Evolutionary conservation across 2,797 vertebrate genomes (phyloP).

Genomic region (Merluccius polli): DNA sequence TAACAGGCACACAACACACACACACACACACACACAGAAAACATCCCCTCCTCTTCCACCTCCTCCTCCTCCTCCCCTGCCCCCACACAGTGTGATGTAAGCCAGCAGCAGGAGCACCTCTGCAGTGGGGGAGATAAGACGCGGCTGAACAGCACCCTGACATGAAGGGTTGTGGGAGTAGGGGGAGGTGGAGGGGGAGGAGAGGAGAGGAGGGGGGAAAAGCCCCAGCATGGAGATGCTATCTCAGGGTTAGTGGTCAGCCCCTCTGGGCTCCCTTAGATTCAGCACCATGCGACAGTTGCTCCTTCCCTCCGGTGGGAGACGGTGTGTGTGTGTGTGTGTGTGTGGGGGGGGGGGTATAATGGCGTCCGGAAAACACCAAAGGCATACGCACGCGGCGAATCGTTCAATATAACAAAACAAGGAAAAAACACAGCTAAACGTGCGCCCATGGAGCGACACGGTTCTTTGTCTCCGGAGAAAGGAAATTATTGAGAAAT

Average conservation of each 20-base stretch:
- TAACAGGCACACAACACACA: conserved; percentile 3
- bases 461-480: too few relatives aligned
- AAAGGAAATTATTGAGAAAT: too few relatives aligned
- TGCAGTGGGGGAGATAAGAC: conserved; percentile 58
- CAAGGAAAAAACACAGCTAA: too few relatives aligned
- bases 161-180: conserved; percentile 39
- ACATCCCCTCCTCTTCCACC: not conserved
- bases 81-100: conserved; percentile 34
- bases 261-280: conserved; percentile 21
- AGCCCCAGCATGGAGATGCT: conserved; percentile 60
- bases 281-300: not conserved
- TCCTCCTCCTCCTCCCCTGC: not conserved
- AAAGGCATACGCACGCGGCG: too few relatives aligned
- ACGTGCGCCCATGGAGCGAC: too few relatives aligned
- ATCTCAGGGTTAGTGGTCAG: conserved; percentile 53
- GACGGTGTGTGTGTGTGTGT: not conserved
- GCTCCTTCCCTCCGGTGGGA: not conserved
- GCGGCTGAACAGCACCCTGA: not conserved
- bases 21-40: conserved; percentile 15
- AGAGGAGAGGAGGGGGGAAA: conserved; percentile 50
- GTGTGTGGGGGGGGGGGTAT: too few relatives aligned
- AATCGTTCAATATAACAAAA: too few relatives aligned
- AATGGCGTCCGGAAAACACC: too few relatives aligned
- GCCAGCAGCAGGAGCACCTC: conserved; percentile 50
- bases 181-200: conserved; percentile 39